Evolutionary conservation across 2,113 vertebrate species (phyloP).

Genomic region (Saguinus imperator): DNA sequence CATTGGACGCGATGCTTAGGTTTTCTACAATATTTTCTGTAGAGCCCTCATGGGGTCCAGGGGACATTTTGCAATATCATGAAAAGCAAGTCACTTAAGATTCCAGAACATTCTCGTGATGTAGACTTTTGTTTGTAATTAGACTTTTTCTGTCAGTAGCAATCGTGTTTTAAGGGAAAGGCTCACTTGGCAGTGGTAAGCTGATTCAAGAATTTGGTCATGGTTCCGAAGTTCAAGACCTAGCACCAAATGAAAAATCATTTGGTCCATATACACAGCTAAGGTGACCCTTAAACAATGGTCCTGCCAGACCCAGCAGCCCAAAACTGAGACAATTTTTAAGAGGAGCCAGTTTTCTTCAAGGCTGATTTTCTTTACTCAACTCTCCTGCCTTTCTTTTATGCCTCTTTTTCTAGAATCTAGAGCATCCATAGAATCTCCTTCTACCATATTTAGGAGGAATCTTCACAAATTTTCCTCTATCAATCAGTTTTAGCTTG

Average conservation of each 20-base stretch:
- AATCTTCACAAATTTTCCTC: not conserved
- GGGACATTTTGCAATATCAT: not conserved
- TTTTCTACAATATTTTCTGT: not conserved
- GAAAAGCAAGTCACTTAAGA: not conserved
- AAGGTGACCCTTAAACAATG: not conserved
- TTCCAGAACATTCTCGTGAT: not conserved
- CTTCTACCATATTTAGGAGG: not conserved
- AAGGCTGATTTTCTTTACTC: not conserved
- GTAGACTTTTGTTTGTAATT: not conserved
- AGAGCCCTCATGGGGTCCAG: not conserved
- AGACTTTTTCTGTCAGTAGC: not conserved
- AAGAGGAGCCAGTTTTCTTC: not conserved
- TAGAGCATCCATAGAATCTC: not conserved
- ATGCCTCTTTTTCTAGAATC: not conserved
- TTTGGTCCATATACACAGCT: too few species aligned
- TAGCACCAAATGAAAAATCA: not conserved
- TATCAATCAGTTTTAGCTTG: not conserved
- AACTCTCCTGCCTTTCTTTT: not conserved
- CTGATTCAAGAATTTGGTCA: not conserved
- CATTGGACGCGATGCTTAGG: not conserved
- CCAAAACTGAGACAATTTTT: not conserved
- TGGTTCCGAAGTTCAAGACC: not conserved
- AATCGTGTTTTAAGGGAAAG: not conserved
- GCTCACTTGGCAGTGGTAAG: not conserved
- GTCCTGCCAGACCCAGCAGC: not conserved